Base-by-base conservation (phyloP, 2,113 vertebrate species). In the Galeopterus variegatus region DNA sequence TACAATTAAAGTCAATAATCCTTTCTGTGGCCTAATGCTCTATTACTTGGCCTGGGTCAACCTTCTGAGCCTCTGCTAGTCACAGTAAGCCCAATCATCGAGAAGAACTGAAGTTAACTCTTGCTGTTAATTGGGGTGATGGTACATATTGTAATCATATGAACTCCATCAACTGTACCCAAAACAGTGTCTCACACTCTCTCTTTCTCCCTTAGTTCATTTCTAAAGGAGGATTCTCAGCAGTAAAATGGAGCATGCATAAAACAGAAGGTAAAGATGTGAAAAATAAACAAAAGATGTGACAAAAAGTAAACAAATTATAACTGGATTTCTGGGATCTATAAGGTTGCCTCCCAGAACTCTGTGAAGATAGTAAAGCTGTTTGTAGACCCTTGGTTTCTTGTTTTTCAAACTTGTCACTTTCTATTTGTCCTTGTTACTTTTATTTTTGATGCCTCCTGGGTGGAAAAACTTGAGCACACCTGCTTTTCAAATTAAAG, bases 401-500 rank as follows among this genome's bases (percentile, higher is more conserved):
- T 75, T 73, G 6, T 17, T 79, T 11, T 80, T 93, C 33, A 86
- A 62, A 24, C 1, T 7, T 70, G 45, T 9, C 24, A 72, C 41
- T 10, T 90, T 54, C 28, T 65, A 45, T 48, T 90, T 84, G 56
- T 62, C 50, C 28, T 6, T 50, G 15, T 56, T 69, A 60, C 33
- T 62, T 56, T 93, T 45, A 82, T 3, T 58, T 87, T 12, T 21
- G 80, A 76, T 84, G 9, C 12, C 18, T 94, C 33, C 0, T 36
- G 14, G 5, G 13, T 41, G 5, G 77, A 11, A 45, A 65, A 86
- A 36, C 36, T 76, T 17, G 6, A 6, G 15, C 48, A 48, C 3
- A 54, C 33, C 14, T 84, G 11, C 1, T 90, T 96, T 82, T 91
- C 64, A 89, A 45, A 79, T 67, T 33, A 36, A 91, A 95, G 1